A percentile compares a stretch with the other conserved stretches of the same genome.
These are phyloP conservation scores for Drosophila neotestacea DNA, from an alignment of 2,888 invertebrate species.

Conservation along the genomic window DNA sequence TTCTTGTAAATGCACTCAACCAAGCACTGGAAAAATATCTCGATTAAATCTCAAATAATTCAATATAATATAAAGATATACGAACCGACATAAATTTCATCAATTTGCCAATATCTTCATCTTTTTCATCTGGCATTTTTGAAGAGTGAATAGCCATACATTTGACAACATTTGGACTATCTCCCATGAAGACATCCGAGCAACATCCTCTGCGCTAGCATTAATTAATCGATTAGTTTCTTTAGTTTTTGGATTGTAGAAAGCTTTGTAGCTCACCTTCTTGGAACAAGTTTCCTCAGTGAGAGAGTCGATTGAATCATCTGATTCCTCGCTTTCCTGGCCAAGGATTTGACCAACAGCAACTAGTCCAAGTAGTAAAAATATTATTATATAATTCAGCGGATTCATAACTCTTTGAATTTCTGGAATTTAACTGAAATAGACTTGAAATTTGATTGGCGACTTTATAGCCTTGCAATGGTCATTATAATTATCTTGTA, in stretches of 20 bases:
- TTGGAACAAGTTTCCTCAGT: constrained; percentile 47
- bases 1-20: constrained; percentile 72
- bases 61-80: neutral
- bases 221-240: too few relatives aligned
- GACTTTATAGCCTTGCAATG: constrained; percentile 53
- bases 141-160: constrained; percentile 65
- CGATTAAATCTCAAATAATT: neutral
- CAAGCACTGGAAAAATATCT: constrained; percentile 56
- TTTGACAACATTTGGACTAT: constrained; percentile 56
- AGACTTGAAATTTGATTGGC: neutral
- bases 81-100: constrained; percentile 68
- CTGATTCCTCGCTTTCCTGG: constrained; percentile 38
- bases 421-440: constrained; percentile 15
- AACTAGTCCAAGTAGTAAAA: neutral
- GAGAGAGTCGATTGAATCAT: constrained; percentile 1
- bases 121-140: constrained; percentile 58
- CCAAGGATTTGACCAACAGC: constrained; percentile 8
- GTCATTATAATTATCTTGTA: constrained; percentile 10
- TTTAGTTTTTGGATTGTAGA: too few relatives aligned
- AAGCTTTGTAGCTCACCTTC: constrained; percentile 36
- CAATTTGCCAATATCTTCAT: constrained; percentile 38
- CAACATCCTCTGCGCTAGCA: constrained; percentile 60
- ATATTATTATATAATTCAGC: neutral
- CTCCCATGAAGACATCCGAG: constrained; percentile 45
- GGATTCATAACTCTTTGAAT: constrained; percentile 12